Conservation (phyloP, 2,888 invertebrate genomes). For the Athalia circularis region DNA sequence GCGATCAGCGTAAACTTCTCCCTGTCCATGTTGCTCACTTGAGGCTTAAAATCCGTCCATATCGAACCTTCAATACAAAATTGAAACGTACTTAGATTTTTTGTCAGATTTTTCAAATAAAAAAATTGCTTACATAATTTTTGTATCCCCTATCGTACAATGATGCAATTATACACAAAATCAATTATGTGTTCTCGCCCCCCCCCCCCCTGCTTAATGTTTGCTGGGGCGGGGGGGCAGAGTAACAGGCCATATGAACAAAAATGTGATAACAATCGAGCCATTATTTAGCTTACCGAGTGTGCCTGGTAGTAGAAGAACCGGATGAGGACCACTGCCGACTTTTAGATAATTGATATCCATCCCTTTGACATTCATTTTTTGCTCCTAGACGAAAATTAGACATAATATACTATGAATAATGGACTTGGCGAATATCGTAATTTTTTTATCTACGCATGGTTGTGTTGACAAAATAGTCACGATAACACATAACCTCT, state of each 20-base stretch:
- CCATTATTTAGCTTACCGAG: constrained; percentile 75
- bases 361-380: constrained; percentile 78
- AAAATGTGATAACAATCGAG: not conserved
- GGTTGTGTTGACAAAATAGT: not conserved
- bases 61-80: constrained; percentile 77
- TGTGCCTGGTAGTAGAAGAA: constrained; percentile 88
- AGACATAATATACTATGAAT: constrained; percentile 2
- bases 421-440: not conserved
- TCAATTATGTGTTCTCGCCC: no score
- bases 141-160: not conserved
- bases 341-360: constrained; percentile 80
- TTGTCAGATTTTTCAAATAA: not conserved
- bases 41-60: constrained; percentile 89
- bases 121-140: not conserved
- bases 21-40: constrained; percentile 81
- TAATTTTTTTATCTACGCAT: not conserved
- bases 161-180: not conserved
- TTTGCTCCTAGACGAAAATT: constrained; percentile 76
- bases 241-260: not conserved
- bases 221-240: not conserved
- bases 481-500: constrained; percentile 18
- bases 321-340: constrained; percentile 76
- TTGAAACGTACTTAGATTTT: not conserved
- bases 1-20: constrained; percentile 81
- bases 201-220: no score